These are phyloP conservation scores for Salvelinus sp. DNA, from an alignment of 2,113 vertebrate genomes.

Conservation along the genomic window DNA sequence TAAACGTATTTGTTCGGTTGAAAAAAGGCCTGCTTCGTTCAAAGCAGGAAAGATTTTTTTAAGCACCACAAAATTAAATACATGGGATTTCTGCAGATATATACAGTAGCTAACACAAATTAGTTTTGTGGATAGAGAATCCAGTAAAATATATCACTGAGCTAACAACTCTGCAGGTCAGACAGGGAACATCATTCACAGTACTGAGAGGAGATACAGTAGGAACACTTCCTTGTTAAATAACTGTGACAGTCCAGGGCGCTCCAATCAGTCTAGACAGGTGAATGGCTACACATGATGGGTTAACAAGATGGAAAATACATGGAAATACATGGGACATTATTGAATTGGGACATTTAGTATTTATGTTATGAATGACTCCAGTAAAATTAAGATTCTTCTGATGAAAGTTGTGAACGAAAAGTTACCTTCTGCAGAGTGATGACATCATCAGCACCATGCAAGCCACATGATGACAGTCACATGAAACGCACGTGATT, in stretches of 20 bases:
- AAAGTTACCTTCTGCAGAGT: constrained; percentile 91
- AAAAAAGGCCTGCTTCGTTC: background rate
- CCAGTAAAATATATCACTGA: background rate
- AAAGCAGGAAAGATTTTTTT: background rate
- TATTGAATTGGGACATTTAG: background rate
- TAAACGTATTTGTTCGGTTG: background rate
- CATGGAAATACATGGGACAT: background rate
- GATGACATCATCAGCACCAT: constrained; percentile 91
- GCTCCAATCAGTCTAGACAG: constrained; percentile 50
- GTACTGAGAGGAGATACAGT: background rate
- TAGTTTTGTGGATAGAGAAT: background rate
- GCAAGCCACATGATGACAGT: constrained; percentile 95
- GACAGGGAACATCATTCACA: constrained; percentile 21
- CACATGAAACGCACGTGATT: constrained; percentile 93
- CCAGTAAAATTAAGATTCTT: constrained; percentile 26
- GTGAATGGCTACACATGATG: constrained; percentile 44
- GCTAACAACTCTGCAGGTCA: background rate
- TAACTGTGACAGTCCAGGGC: constrained; percentile 38
- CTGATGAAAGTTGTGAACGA: constrained; percentile 25
- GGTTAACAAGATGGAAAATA: constrained; percentile 37
- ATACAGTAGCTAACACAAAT: background rate
- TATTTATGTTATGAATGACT: constrained; percentile 38
- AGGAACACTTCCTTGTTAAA: constrained; percentile 26
- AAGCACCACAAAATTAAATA: background rate
- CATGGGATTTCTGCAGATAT: background rate